Evolutionary conservation across 2,113 vertebrate species (phyloP).

Genomic region (Ceratotherium simum): DNA sequence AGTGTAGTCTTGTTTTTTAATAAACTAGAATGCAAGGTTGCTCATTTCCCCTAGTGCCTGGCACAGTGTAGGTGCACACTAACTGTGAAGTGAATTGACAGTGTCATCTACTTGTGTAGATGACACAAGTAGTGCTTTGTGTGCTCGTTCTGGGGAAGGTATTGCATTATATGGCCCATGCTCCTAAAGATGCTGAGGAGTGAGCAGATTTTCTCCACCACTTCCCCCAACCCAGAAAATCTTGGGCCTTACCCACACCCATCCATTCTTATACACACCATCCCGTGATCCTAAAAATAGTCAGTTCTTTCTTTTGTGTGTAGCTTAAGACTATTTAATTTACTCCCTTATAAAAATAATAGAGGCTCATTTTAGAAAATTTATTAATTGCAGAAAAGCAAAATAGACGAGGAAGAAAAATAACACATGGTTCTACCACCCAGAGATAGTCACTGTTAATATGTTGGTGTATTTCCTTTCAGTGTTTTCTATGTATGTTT

Average conservation of each 20-base stretch:
- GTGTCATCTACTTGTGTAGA: accelerated
- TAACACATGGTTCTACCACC: neutral
- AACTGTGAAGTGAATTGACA: neutral
- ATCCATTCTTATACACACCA: neutral
- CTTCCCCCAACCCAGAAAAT: neutral
- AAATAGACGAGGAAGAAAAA: neutral
- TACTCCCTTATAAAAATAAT: neutral
- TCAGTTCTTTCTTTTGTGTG: neutral
- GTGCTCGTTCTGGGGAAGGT: neutral
- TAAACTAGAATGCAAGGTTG: neutral
- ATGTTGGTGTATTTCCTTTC: neutral
- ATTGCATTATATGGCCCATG: too few species aligned
- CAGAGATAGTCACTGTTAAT: neutral
- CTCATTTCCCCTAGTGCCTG: neutral
- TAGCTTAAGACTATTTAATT: neutral
- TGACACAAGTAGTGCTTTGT: too few species aligned
- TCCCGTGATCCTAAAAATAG: neutral
- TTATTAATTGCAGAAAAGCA: neutral
- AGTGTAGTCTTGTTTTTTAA: neutral
- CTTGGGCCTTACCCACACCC: accelerated
- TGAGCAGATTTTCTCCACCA: neutral
- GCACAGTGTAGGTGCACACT: accelerated
- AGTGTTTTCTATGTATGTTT: neutral
- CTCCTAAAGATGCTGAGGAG: neutral
- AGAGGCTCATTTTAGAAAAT: neutral